phyloP scores from a whole-genome alignment of 2,888 invertebrate genomes.

The Alloplasta piceator region DNA sequence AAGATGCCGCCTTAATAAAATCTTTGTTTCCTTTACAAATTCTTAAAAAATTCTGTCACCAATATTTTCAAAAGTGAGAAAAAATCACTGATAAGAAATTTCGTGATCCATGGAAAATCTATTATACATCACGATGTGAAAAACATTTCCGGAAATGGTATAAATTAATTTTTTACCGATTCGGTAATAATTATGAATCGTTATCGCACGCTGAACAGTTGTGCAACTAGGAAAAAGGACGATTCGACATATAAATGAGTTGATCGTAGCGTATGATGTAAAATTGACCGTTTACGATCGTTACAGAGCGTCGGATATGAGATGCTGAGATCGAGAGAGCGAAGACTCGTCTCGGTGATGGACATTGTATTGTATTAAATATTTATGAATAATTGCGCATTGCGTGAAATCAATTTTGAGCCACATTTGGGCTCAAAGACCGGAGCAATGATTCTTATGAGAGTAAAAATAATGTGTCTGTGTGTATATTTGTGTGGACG shows the following conservation, averaged over 20 bases:
- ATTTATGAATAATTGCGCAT: no score
- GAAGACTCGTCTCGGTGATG: conserved; percentile 36
- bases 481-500: conserved; percentile 4
- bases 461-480: background rate
- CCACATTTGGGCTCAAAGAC: conserved; percentile 50
- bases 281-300: conserved; percentile 48
- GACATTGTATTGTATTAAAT: conserved; percentile 10
- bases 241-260: conserved; percentile 44
- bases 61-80: no score
- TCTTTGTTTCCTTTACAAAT: no score
- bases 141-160: no score
- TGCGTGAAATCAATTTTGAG: conserved; percentile 54
- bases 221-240: conserved; percentile 53
- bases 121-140: no score
- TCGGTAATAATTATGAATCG: background rate
- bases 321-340: conserved; percentile 23
- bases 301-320: conserved; percentile 31
- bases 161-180: background rate
- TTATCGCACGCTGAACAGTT: conserved; percentile 26
- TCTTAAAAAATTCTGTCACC: no score
- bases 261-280: conserved; percentile 16
- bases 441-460: conserved; percentile 45
- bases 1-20: no score
- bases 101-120: no score
- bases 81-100: no score